Percentiles rank a stretch among this genome's conserved stretches.
phyloP scores from a whole-genome alignment of 2,113 vertebrate species.

The Dolichotis patagonum region DNA sequence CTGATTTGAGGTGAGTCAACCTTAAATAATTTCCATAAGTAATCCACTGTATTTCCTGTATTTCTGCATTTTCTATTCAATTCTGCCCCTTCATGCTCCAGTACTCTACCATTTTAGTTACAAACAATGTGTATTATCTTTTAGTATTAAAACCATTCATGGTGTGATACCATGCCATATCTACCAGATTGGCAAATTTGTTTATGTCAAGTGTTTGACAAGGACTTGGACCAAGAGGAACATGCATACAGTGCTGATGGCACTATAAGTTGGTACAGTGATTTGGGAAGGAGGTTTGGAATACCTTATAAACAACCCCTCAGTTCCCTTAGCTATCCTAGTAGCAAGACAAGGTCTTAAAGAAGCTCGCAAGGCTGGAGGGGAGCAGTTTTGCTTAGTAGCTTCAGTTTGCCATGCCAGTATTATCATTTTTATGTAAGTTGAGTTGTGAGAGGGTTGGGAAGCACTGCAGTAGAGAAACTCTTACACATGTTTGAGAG shows the following conservation, averaged over 20 bases:
- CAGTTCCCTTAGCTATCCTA: neutral
- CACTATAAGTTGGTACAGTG: neutral
- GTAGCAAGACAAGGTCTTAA: neutral
- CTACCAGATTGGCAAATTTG: neutral
- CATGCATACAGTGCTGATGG: neutral
- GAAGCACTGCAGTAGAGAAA: neutral
- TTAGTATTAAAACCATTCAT: neutral
- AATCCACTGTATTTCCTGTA: neutral
- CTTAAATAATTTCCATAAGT: neutral
- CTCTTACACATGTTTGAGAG: neutral
- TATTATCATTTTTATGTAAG: neutral
- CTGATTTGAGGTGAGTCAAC: neutral
- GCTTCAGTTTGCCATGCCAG: neutral
- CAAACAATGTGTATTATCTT: neutral
- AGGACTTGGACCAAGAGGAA: neutral
- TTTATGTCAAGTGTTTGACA: neutral
- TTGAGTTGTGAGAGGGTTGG: neutral
- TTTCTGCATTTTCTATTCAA: constrained; percentile 26
- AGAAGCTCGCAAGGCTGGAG: neutral
- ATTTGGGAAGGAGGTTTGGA: neutral
- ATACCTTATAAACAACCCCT: neutral
- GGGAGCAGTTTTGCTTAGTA: neutral
- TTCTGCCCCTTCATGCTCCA: neutral
- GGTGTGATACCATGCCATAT: neutral
- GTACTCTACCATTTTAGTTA: neutral